Conservation (phyloP, 2,113 vertebrate species). For the Cyanistes caeruleus region DNA sequence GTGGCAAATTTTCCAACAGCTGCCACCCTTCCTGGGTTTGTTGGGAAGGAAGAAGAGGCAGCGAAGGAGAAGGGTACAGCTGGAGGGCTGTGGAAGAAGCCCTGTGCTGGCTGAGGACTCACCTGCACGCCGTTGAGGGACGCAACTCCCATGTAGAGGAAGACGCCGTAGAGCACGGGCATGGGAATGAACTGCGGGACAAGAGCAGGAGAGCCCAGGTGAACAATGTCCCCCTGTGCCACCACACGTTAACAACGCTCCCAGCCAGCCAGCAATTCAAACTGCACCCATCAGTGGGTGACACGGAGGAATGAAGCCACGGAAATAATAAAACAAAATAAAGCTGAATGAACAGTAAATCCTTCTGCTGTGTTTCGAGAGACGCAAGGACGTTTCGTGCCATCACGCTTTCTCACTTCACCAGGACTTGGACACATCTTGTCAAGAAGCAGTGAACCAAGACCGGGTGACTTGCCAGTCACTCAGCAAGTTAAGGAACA, state of each 20-base stretch:
- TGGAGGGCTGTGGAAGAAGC: not conserved
- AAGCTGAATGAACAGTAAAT: not conserved
- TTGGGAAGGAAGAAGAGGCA: not conserved
- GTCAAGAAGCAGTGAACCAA: not conserved
- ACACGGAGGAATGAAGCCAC: accelerated
- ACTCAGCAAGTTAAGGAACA: not conserved
- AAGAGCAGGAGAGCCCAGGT: not conserved
- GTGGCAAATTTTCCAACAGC: not conserved
- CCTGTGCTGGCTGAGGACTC: not conserved
- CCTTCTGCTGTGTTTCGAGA: not conserved
- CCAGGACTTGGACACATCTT: not conserved
- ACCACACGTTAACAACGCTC: accelerated
- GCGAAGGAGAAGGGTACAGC: not conserved
- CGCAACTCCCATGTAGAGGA: constrained; percentile 85
- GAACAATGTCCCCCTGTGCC: not conserved
- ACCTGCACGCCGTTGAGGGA: constrained; percentile 86
- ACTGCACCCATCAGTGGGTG: accelerated
- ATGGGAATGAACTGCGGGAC: constrained; percentile 81
- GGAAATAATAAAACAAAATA: not conserved
- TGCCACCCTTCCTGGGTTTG: not conserved
- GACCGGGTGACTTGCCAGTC: not conserved
- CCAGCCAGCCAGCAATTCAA: not conserved
- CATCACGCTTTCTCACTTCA: not conserved
- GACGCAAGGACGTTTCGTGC: accelerated
- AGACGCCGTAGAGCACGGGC: constrained; percentile 85